Conservation (phyloP, 2,888 invertebrate genomes). For the Nephrotoma flavescens region DNA sequence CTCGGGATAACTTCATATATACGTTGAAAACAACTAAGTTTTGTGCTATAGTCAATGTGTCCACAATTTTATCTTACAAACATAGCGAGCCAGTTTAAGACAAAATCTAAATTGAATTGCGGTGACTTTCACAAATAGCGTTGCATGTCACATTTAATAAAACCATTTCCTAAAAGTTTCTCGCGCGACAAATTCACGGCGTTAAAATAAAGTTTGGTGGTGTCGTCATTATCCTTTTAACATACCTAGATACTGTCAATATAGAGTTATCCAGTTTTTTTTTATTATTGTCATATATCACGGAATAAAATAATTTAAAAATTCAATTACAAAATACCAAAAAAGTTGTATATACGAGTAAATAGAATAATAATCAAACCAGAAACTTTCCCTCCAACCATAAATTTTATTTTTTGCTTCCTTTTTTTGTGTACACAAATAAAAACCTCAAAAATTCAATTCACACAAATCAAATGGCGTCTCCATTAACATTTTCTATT, state of each 20-base stretch:
- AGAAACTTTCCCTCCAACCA: not conserved
- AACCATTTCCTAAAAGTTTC: not conserved
- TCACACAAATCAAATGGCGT: not conserved
- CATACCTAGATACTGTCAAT: not conserved
- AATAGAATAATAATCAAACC: not conserved
- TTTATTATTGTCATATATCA: not conserved
- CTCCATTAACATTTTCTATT: not conserved
- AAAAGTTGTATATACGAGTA: not conserved
- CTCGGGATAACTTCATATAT: too few species aligned
- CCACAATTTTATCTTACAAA: too few species aligned
- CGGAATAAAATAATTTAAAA: not conserved
- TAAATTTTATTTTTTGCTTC: not conserved
- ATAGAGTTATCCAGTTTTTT: not conserved
- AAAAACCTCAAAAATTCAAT: not conserved
- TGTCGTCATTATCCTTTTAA: not conserved
- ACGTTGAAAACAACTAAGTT: too few species aligned
- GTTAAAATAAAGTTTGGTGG: not conserved
- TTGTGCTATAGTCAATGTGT: too few species aligned
- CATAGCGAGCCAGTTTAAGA: not conserved
- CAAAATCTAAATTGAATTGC: not conserved
- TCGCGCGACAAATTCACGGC: not conserved
- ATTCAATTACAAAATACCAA: not conserved
- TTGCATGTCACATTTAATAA: not conserved
- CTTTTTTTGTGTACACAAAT: not conserved
- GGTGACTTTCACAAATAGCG: not conserved